Evolutionary conservation across 1,140 invertebrate species (phyloP).

Genomic region (Acromyrmex echinatior): DNA sequence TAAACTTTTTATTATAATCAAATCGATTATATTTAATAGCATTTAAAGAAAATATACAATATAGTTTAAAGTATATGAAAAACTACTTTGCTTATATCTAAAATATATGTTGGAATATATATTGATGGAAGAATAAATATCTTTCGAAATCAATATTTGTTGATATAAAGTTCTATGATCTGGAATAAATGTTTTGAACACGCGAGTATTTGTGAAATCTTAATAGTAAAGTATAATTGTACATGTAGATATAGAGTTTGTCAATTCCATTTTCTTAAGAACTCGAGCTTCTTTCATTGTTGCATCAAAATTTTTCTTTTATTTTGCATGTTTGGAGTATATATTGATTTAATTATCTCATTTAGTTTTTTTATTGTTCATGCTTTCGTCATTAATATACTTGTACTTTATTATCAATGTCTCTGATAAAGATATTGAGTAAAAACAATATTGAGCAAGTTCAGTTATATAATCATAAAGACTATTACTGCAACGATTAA

Average conservation of each 20-base stretch:
- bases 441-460: constrained; percentile 34
- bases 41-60: background rate
- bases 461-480: constrained; percentile 7
- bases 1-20: background rate
- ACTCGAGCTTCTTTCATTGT: no score
- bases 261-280: no score
- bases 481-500: background rate
- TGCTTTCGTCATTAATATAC: background rate
- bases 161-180: no score
- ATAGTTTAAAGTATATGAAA: background rate
- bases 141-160: no score
- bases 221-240: no score
- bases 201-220: no score
- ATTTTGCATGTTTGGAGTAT: background rate
- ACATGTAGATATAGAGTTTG: no score
- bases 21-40: background rate
- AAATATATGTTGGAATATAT: background rate
- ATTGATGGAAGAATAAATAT: background rate
- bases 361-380: constrained; percentile 2
- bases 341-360: background rate
- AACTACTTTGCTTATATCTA: background rate
- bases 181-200: no score
- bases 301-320: no score
- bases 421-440: background rate
- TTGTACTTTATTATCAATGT: background rate